Evolutionary conservation across 2,888 invertebrate species (phyloP).

Genomic region (Dusona sp.): DNA sequence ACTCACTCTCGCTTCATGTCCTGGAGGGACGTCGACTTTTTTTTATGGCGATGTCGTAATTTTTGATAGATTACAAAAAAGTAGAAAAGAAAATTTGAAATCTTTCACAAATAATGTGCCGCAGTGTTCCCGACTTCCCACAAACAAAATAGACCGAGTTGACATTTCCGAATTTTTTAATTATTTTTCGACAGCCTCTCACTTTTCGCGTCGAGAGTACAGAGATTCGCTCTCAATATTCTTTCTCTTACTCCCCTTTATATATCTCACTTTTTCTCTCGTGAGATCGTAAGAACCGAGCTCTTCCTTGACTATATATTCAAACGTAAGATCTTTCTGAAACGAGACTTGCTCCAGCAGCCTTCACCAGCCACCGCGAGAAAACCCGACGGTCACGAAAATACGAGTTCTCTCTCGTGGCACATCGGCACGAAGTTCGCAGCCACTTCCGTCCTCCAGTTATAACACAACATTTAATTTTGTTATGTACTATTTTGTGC

Average conservation of each 20-base stretch:
- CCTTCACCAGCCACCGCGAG: slow-evolving; percentile 4
- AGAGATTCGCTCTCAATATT: slow-evolving; percentile 9
- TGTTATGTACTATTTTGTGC: not conserved
- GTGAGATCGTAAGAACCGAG: slow-evolving; percentile 9
- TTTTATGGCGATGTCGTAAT: not conserved
- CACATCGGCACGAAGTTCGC: slow-evolving; percentile 22
- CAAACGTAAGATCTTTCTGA: slow-evolving; percentile 29
- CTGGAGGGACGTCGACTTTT: not conserved
- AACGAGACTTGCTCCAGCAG: slow-evolving; percentile 60
- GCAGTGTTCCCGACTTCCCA: not conserved
- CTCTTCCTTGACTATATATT: slow-evolving; percentile 24
- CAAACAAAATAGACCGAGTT: slow-evolving; percentile 4
- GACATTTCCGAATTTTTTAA: slow-evolving; percentile 18
- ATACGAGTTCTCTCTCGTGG: slow-evolving; percentile 25
- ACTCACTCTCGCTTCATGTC: slow-evolving; percentile 38
- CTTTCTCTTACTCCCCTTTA: not conserved
- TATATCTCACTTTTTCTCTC: slow-evolving; percentile 9
- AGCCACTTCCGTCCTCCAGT: slow-evolving; percentile 51
- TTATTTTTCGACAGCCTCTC: slow-evolving; percentile 6
- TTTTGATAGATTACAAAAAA: not conserved
- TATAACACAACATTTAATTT: not conserved
- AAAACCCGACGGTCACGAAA: slow-evolving; percentile 48
- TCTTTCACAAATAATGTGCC: not conserved
- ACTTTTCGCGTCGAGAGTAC: not conserved
- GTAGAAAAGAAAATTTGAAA: not conserved